Base-by-base conservation (phyloP, 2,888 invertebrate genomes). In the Tetheella fluctuosa region DNA sequence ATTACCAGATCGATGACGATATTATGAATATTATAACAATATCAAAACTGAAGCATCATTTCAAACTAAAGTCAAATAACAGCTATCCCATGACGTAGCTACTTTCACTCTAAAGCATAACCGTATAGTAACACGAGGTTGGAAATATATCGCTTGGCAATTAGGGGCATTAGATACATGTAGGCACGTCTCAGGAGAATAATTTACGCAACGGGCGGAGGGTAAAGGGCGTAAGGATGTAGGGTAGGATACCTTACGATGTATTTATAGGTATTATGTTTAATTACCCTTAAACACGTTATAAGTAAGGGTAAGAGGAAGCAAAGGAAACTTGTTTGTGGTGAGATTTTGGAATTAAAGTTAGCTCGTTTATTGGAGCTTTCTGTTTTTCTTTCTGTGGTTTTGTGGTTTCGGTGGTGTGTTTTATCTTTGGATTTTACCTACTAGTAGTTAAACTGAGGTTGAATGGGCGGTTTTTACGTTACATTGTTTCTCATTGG, bases 181-280 rank as follows among this genome's bases (percentile, higher is more conserved):
- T 23, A 59, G 59, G 57, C 57, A 54, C 53, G 60, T 54, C 62
- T 39, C 30, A 12, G 48, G 64, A 58, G 62, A 60, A 58, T 62
- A 62, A 62, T 64, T 64, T 64, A 59, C 57, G 58, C 54, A 54
- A 28, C 55, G 57, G 28, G n/a, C 12, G 3, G 42, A 42, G 42
- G 55, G 55, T 28, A 55, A 34, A 55, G 55, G 55, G 34, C 17
- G 17, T n/a, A 42, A 17, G 8, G 42, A 42, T 42, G 42, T 48
- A 48, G 48, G 48, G 20, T 48, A 48, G 48, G 23, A 20, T 34
- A 13, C 23, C 34, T 37, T 15, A 34, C 34, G 34, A 34, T 20
- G 20, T 55, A 55, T 23, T 34, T 55, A 34, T 55, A 34, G 34
- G 55, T 34, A 15, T n/a, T n/a, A 15, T 54, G 55, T 23, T 55